phyloP scores from a whole-genome alignment of 2,888 invertebrate genomes.

The Autographa pulchrina region DNA sequence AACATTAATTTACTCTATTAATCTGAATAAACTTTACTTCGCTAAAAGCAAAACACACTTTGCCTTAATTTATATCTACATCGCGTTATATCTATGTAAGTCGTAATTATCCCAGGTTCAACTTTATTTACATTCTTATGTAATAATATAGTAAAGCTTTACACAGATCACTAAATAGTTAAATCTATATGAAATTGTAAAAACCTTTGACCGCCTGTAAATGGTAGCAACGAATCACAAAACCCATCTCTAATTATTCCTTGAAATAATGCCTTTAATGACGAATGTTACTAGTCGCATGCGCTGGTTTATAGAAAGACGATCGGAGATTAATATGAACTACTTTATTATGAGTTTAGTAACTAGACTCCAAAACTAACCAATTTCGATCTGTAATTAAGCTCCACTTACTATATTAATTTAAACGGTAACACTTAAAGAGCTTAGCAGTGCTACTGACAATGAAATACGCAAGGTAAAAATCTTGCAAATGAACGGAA shows the following conservation, averaged over 20 bases:
- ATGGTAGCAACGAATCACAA: background rate
- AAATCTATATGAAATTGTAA: constrained; percentile 57
- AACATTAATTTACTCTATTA: constrained; percentile 34
- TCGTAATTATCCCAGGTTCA: constrained; percentile 89
- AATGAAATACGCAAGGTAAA: constrained; percentile 1
- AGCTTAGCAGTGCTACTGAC: background rate
- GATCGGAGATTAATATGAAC: constrained; percentile 26
- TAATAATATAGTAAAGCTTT: constrained; percentile 81
- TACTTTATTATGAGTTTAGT: constrained; percentile 42
- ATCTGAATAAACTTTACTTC: constrained; percentile 48
- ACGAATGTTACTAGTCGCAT: background rate
- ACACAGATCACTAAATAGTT: constrained; percentile 74
- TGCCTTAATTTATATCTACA: constrained; percentile 64
- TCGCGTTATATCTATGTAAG: constrained; percentile 83
- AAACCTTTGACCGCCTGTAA: constrained; percentile 15
- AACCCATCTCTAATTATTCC: background rate
- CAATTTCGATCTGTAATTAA: constrained; percentile 15
- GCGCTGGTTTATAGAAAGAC: constrained; percentile 20
- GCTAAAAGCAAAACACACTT: constrained; percentile 61
- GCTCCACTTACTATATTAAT: constrained; percentile 5
- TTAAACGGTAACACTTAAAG: constrained; percentile 7
- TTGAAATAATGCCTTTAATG: background rate
- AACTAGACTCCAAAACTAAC: constrained; percentile 13
- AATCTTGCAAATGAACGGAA: constrained; percentile 3
- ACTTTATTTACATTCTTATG: constrained; percentile 83